These are phyloP conservation scores for Crioceris asparagi DNA, from an alignment of 2,888 invertebrate species.

Conservation along the genomic window DNA sequence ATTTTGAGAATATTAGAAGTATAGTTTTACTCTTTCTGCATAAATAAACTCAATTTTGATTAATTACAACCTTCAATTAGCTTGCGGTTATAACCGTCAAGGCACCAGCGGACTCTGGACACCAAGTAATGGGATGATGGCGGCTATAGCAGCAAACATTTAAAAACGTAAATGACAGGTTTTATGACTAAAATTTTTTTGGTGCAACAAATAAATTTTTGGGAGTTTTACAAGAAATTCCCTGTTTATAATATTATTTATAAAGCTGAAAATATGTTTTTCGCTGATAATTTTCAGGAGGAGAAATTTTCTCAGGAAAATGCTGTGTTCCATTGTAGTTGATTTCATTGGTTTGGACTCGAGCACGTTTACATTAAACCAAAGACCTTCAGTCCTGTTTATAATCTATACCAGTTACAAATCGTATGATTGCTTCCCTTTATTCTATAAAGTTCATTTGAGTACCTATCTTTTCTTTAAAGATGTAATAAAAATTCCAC, in stretches of 20 bases:
- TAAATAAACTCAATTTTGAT: too few relatives aligned
- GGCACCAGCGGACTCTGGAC: background rate
- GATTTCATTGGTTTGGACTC: background rate
- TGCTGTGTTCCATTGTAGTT: background rate
- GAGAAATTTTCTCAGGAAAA: background rate
- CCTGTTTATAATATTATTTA: background rate
- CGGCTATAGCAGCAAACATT: conserved; percentile 2
- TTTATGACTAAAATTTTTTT: conserved; percentile 4
- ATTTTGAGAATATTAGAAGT: too few relatives aligned
- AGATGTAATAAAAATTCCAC: too few relatives aligned
- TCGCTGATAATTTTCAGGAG: background rate
- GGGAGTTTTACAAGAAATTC: conserved; percentile 4
- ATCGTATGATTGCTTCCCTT: background rate
- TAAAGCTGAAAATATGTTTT: too few relatives aligned
- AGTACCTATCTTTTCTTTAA: too few relatives aligned
- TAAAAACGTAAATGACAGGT: conserved; percentile 5
- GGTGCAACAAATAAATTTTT: conserved; percentile 1
- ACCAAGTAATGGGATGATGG: background rate
- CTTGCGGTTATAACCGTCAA: too few relatives aligned
- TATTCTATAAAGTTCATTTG: background rate
- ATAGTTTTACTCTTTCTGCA: too few relatives aligned
- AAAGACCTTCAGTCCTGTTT: background rate
- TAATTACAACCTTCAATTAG: too few relatives aligned
- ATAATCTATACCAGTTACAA: background rate
- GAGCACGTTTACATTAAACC: background rate